Conservation (phyloP, 2,888 invertebrate species). For the Rotaria socialis region DNA sequence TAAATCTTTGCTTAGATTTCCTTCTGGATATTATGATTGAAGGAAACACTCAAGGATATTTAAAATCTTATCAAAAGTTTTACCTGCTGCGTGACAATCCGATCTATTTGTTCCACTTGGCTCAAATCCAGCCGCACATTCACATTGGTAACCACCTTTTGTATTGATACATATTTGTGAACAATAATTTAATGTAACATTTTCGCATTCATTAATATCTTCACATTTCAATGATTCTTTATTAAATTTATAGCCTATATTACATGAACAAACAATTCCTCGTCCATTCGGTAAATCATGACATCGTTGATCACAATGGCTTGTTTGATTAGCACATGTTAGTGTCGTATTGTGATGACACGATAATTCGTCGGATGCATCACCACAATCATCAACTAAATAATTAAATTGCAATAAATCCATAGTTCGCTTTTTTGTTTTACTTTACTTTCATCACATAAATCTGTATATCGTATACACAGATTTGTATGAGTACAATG, state of each 20-base stretch:
- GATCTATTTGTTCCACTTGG: slow-evolving; percentile 31
- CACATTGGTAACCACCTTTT: slow-evolving; percentile 82
- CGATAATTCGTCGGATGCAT: slow-evolving; percentile 42
- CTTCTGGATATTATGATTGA: too few species aligned
- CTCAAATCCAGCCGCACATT: slow-evolving; percentile 65
- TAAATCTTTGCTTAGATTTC: too few species aligned
- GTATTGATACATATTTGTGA: slow-evolving; percentile 84
- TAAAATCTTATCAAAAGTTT: too few species aligned
- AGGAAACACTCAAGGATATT: too few species aligned
- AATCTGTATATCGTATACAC: slow-evolving; percentile 27
- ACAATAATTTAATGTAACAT: slow-evolving; percentile 74
- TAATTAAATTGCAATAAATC: not conserved
- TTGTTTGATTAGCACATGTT: not conserved
- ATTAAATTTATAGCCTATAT: slow-evolving; percentile 33
- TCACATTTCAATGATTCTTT: slow-evolving; percentile 35
- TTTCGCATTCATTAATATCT: slow-evolving; percentile 79
- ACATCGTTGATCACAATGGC: slow-evolving; percentile 41
- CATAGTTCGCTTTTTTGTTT: not conserved
- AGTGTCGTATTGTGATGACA: slow-evolving; percentile 41
- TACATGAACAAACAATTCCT: slow-evolving; percentile 42
- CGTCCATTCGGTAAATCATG: slow-evolving; percentile 12
- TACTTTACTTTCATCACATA: slow-evolving; percentile 35
- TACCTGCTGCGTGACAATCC: slow-evolving; percentile 37
- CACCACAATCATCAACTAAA: slow-evolving; percentile 39
- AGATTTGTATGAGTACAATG: not conserved